phyloP scores from a whole-genome alignment of 2,888 invertebrate species.

The Drosophila mayaguana region DNA sequence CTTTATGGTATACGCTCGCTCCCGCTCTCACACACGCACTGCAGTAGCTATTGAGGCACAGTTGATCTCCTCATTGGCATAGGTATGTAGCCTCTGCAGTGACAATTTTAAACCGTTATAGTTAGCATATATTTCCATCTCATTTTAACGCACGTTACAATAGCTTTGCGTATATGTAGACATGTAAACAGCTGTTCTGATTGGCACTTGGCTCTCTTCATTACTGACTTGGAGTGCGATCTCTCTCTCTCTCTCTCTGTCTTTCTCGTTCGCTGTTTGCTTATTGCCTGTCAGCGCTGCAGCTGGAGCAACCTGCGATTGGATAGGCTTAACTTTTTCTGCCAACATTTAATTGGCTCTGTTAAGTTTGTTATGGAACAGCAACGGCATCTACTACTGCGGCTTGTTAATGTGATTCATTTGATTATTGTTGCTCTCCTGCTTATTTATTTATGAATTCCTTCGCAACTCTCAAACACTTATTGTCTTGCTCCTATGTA shows the following conservation, averaged over 20 bases:
- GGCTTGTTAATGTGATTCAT: conserved; percentile 7
- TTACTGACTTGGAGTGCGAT: background rate
- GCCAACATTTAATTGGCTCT: background rate
- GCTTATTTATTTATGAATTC: conserved; percentile 15
- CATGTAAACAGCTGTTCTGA: background rate
- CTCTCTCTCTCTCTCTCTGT: background rate
- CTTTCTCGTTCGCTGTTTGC: background rate
- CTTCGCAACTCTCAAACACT: background rate
- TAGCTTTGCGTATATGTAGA: background rate
- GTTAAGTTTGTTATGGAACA: background rate
- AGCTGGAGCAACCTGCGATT: background rate
- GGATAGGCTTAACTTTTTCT: background rate
- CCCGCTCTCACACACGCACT: background rate
- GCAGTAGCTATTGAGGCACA: too few relatives aligned
- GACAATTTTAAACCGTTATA: background rate
- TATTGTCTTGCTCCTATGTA: background rate
- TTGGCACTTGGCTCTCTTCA: background rate
- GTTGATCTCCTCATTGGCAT: background rate
- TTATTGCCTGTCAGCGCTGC: background rate
- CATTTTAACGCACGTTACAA: background rate
- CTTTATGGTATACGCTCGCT: background rate
- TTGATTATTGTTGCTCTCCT: conserved; percentile 15
- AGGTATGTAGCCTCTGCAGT: too few relatives aligned
- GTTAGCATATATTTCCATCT: background rate
- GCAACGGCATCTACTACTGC: background rate